Evolutionary conservation across 1,140 invertebrate genomes (phyloP).

Genomic region (Hirudo medicinalis): DNA sequence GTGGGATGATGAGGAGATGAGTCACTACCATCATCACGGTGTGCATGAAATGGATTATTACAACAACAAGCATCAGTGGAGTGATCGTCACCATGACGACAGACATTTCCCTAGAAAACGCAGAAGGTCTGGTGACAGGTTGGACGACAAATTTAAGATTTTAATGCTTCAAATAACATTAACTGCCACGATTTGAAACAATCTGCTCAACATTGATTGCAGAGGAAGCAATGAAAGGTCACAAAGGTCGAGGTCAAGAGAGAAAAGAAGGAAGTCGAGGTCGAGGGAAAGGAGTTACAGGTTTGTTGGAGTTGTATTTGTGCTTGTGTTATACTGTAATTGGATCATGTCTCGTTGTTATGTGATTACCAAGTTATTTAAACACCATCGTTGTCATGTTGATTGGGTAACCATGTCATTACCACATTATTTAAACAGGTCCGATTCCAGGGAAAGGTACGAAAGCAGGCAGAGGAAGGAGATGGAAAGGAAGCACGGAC

Average conservation of each 20-base stretch:
- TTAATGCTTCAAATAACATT: too few relatives aligned
- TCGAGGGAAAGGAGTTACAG: conserved; percentile 33
- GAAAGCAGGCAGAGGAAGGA: conserved; percentile 47
- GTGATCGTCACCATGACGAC: too few relatives aligned
- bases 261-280: conserved; percentile 43
- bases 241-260: conserved; percentile 33
- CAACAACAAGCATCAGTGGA: too few relatives aligned
- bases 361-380: not conserved
- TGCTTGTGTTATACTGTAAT: not conserved
- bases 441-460: conserved; percentile 38
- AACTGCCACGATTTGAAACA: too few relatives aligned
- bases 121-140: too few relatives aligned
- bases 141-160: too few relatives aligned
- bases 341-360: not conserved
- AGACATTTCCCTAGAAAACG: too few relatives aligned
- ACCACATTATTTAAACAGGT: not conserved
- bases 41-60: too few relatives aligned
- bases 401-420: not conserved
- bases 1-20: conserved; percentile 11
- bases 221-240: conserved; percentile 37
- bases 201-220: too few relatives aligned
- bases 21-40: too few relatives aligned
- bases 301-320: too few relatives aligned
- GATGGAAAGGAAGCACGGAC: conserved; percentile 61
- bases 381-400: not conserved